Conservation (phyloP, 2,888 invertebrate genomes). For the Conomelus anceps region DNA sequence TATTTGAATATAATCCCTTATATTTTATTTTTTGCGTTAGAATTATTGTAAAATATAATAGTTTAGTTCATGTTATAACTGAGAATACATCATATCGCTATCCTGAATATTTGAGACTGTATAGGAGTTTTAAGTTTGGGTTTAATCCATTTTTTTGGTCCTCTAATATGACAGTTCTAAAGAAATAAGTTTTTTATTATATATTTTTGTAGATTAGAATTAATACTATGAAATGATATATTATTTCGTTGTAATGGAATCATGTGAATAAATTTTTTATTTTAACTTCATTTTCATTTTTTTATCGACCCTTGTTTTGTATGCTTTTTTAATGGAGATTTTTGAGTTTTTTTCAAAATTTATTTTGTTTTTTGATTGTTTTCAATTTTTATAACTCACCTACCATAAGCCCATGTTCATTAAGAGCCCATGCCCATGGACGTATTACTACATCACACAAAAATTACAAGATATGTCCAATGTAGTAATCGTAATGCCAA, state of each 20-base stretch:
- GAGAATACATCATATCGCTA: not conserved
- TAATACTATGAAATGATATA: not conserved
- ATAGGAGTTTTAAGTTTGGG: not conserved
- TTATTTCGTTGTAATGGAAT: not conserved
- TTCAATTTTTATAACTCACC: too few species aligned
- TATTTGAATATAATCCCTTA: not conserved
- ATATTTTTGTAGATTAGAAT: not conserved
- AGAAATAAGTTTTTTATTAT: not conserved
- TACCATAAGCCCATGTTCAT: too few species aligned
- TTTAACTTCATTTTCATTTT: not conserved
- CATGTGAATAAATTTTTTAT: not conserved
- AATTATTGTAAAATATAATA: not conserved
- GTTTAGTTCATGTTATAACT: not conserved
- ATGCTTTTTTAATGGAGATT: slow-evolving; percentile 25
- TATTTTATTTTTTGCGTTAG: not conserved
- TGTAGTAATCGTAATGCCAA: too few species aligned
- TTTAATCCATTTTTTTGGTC: not conserved
- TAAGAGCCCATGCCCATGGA: too few species aligned
- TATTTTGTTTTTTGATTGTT: not conserved
- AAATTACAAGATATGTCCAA: too few species aligned
- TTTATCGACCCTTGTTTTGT: slow-evolving; percentile 21
- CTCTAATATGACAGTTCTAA: not conserved
- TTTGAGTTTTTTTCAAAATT: slow-evolving; percentile 26
- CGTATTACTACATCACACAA: too few species aligned
- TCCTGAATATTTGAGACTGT: not conserved